Percentiles rank a stretch among this genome's conserved stretches.
phyloP scores from a whole-genome alignment of 2,888 invertebrate species.

The Synergus laeviventris region DNA sequence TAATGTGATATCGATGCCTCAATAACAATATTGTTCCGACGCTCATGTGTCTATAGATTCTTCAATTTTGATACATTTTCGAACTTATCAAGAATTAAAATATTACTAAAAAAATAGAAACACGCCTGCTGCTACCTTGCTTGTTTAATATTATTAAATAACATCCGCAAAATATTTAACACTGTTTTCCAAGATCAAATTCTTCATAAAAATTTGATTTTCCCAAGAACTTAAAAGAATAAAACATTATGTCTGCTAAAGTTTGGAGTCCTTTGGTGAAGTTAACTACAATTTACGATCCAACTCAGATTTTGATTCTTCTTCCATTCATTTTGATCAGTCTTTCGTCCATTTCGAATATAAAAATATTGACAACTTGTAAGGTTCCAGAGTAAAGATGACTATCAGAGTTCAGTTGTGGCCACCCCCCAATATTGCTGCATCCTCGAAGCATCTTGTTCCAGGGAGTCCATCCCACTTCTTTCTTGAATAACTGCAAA shows the following conservation, averaged over 20 bases:
- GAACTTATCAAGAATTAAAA: not conserved
- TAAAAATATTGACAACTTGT: not conserved
- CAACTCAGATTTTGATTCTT: not conserved
- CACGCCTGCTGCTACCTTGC: too few relatives aligned
- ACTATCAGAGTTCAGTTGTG: constrained; percentile 86
- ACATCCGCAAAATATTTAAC: too few relatives aligned
- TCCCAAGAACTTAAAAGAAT: too few relatives aligned
- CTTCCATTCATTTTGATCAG: not conserved
- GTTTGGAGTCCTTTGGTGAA: too few relatives aligned
- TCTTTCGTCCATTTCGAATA: not conserved
- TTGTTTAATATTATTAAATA: too few relatives aligned
- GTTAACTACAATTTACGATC: not conserved
- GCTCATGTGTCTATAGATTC: not conserved
- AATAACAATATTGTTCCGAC: not conserved
- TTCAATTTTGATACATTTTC: not conserved
- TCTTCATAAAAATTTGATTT: too few relatives aligned
- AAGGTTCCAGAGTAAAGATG: not conserved
- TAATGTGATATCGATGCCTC: not conserved
- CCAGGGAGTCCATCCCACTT: constrained; percentile 84
- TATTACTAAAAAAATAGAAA: too few relatives aligned
- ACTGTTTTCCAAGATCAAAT: too few relatives aligned
- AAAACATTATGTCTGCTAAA: too few relatives aligned
- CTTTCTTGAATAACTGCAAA: constrained; percentile 90
- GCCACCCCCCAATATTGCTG: constrained; percentile 95
- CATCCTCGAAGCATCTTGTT: constrained; percentile 88